Base-by-base conservation (phyloP, 1,140 invertebrate species). In the Mactra quadrangularis region DNA sequence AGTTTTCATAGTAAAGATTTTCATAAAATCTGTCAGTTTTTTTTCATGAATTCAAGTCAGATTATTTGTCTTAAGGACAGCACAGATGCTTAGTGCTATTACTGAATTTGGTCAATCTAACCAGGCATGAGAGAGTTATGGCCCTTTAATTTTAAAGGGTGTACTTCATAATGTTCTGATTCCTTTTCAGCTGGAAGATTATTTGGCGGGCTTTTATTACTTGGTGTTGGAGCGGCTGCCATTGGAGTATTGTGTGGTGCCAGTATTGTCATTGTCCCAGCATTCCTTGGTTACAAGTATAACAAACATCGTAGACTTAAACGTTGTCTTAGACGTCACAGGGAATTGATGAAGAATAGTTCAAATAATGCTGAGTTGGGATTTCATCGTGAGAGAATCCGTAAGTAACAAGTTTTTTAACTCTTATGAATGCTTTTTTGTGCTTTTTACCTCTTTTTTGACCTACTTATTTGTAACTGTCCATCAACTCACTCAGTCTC, bases 181-280 rank as follows among this genome's bases (percentile, higher is more conserved):
- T n/a, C n/a, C n/a, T n/a, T 55, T 88, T 19, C 76, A 92, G 91
- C 89, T 86, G 88, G 88, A n/a, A 93, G 93, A 84, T 45, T 93
- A 29, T 71, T 93, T 15, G 89, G 90, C 29, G 88, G 89, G 3
- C 88, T 92, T 1, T 64, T 91, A 0, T 45, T 93, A 19, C 87
- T 86, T 11, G 86, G 88, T 3, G 57, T 93, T 19, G 90, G 89
- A 25, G 81, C 91, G 0, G 89, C 90, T 71, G 92, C 91, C 22
- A 92, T 89, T 25, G 91, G 87, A 0, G 72, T 92, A 15, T 78
- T 92, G 17, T 50, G 92, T 1, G 89, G 89, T 13, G 35, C 91
- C 1, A 91, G 91, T 38, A 57, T 91, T 0, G 85, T 93, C n/a
- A 84, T 87, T 13, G 82, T 92, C 2, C 93, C 93, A 19, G 83